Evolutionary conservation across 2,113 vertebrate species (phyloP), one percentile per base, ranked within the genome.

Genomic region (Catharus bicknelli): DNA sequence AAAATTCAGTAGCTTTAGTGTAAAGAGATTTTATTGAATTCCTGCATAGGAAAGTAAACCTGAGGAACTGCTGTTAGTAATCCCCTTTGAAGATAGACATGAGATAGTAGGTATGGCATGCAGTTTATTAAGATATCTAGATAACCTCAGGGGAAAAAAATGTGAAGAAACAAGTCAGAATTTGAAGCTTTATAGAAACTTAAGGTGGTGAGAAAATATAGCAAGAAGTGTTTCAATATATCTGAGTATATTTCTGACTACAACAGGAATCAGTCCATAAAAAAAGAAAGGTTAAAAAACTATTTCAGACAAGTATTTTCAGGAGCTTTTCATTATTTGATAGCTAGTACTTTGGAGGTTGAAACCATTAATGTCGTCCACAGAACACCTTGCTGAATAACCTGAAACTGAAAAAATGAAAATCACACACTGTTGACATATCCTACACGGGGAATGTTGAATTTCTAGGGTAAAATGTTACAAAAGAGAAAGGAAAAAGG

Each of bases 361-460:
- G 18, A 82, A 84, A 21, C 34, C 30, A 17, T 68, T 75, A 75
- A 59, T 43, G 22, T 30, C 27, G 50, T 50, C 29, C 38, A 83
- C 11, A 73, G 23, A 76, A 61, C 43, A 72, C 30, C 23, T 79
- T 72, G 34, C 38, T 77, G 62, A 83, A 61, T 58, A 91, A 73
- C 38, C 45, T 85, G 78, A 94, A 74, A 67, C 7, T 54, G 50
- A 76, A 76, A 79, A 94, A 32, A 36, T 79, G 50, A 85, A 85
- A 85, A 85, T 38, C 13, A n/a, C 36, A 26, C 11, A 29, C 18
- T 69, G 16, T 40, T 1, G 2, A n/a, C 30, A 34, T 63, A 76
- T 95, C 47, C 40, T 61, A 54, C 9, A 13, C 6, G 27, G 5
- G 10, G 11, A 7, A 51, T 8, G 19, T 1, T 4, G 47, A 73